phyloP scores from a whole-genome alignment of 2,888 invertebrate species.

The Lycocerus yunnanus region DNA sequence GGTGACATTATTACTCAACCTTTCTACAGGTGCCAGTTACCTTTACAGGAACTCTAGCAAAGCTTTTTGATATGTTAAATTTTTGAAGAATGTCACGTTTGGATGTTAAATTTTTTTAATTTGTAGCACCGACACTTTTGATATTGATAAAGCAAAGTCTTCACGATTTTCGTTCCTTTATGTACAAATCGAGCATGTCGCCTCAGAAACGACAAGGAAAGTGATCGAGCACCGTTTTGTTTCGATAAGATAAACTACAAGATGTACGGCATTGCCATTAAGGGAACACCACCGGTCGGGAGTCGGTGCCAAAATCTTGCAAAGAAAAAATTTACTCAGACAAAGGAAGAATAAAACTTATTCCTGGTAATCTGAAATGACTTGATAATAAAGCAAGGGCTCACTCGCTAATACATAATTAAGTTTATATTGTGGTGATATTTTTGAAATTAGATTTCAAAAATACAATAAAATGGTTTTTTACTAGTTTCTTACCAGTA shows the following conservation, averaged over 20 bases:
- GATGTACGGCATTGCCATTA: conserved; percentile 70
- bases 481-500: no score
- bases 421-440: no score
- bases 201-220: conserved; percentile 48
- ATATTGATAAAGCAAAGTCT: conserved; percentile 67
- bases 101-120: conserved; percentile 11
- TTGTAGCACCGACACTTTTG: conserved; percentile 63
- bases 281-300: no score
- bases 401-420: no score
- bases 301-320: no score
- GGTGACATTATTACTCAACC: conserved; percentile 31
- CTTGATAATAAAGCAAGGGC: no score
- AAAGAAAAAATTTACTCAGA: no score
- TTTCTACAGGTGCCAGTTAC: conserved; percentile 49
- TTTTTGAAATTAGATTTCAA: no score
- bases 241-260: conserved; percentile 38
- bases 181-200: conserved; percentile 49
- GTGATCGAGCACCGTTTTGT: conserved; percentile 42
- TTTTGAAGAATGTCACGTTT: background rate
- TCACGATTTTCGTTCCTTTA: conserved; percentile 80
- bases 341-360: no score
- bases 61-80: conserved; percentile 66
- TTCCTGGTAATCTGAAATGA: no score
- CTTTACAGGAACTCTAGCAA: conserved; percentile 70
- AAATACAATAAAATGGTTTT: no score